These are phyloP conservation scores for Eupithecia tripunctaria DNA, from an alignment of 2,888 invertebrate genomes.

Conservation along the genomic window DNA sequence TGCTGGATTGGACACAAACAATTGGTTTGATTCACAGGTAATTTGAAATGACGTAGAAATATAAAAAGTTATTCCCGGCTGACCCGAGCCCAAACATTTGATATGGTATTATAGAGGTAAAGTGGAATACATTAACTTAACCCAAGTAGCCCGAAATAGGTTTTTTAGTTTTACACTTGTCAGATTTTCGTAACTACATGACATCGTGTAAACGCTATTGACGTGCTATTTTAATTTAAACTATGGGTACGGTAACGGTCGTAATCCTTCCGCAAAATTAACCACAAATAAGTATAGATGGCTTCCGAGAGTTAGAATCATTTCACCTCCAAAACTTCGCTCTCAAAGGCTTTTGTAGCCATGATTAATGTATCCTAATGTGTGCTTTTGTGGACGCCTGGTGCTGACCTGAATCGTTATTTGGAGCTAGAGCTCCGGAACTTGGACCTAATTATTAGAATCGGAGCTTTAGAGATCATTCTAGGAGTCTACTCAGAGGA, in stretches of 20 bases:
- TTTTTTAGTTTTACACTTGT: not conserved
- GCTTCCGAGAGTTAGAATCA: constrained; percentile 36
- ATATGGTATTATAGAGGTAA: not conserved
- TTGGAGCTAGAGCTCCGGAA: not conserved
- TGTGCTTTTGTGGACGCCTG: constrained; percentile 36
- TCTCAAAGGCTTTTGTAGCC: constrained; percentile 41
- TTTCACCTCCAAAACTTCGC: constrained; percentile 40
- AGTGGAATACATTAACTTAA: not conserved
- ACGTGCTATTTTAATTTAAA: not conserved
- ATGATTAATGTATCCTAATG: constrained; percentile 46
- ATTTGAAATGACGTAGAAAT: not conserved
- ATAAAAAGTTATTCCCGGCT: not conserved
- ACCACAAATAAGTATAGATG: constrained; percentile 44
- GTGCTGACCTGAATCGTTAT: constrained; percentile 29
- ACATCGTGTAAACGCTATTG: not conserved
- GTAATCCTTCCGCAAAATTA: constrained; percentile 38
- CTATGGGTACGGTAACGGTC: not conserved
- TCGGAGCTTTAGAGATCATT: not conserved
- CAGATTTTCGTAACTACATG: not conserved
- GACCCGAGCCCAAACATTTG: not conserved
- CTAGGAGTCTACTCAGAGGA: not conserved
- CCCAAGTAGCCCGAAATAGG: not conserved
- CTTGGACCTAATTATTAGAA: not conserved
- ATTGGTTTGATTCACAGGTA: not conserved
- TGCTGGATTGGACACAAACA: not conserved